Evolutionary conservation across 1,140 invertebrate species (phyloP), one percentile per base, ranked within the genome.

Genomic region (Harpegnathos saltator): DNA sequence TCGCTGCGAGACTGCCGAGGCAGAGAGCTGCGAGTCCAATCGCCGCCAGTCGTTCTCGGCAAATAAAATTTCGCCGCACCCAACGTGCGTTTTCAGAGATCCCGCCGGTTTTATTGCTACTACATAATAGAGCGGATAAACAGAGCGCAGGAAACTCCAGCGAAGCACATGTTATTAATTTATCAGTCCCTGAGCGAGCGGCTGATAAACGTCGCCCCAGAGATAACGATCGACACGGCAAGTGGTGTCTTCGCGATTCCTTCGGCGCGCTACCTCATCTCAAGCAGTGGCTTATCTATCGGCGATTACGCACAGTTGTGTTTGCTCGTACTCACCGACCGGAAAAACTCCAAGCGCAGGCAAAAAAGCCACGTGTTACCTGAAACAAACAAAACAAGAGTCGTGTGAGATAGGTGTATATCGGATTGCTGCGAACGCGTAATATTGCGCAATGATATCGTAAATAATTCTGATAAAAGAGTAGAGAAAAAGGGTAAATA

Each of bases 1-100:
- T 19, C 73, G 56, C 52, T 44, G 59, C 33, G 58, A 65, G 22
- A 72, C 68, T 56, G 56, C 48, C 58, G 50, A 68, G 54, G 15
- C 1, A 33, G 29, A 33, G 29, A 33, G 5, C n/a, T n/a, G n/a
- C 1, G 33, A 24, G 38, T 29, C 59, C 29, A 69, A 89, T 71
- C 54, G 63, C 54, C 74, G 29, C 71, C 52, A 81, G 73, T 83
- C 62, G 62, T 75, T 72, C 71, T 29, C 52, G 58, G 80, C 81
- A 75, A 86, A 88, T 84, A 86, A 87, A 87, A 86, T 87, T 86
- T 62, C 48, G 26, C 52, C 9, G 4, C n/a, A 19, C 65, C n/a
- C 17, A 48, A 44, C 24, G 54, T 44, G 69, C n/a, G n/a, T n/a
- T n/a, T n/a, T n/a, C n/a, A n/a, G n/a, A n/a, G n/a, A n/a, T n/a